phyloP scores from a whole-genome alignment of 2,113 vertebrate genomes.

The Paraplagusia blochii region DNA sequence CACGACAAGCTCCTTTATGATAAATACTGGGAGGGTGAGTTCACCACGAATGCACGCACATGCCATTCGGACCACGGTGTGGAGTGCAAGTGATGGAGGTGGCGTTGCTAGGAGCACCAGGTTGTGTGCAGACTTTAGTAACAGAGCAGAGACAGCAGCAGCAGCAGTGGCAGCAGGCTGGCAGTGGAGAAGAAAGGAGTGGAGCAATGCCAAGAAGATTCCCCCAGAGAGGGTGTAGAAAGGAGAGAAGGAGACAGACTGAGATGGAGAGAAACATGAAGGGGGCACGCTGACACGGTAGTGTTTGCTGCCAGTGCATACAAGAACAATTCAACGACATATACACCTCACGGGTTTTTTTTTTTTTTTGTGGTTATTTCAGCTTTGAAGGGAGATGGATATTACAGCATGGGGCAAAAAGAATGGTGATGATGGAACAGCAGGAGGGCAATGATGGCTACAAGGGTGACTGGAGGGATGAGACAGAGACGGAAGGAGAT shows the following conservation, averaged over 20 bases:
- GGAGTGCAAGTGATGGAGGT: conserved; percentile 61
- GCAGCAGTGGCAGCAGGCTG: conserved; percentile 64
- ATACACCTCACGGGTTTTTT: conserved; percentile 30
- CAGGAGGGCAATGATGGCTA: conserved; percentile 47
- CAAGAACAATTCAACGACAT: conserved; percentile 28
- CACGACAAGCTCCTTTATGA: conserved; percentile 14
- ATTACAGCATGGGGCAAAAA: conserved; percentile 37
- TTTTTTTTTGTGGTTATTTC: conserved; percentile 14
- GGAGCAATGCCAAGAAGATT: conserved; percentile 78
- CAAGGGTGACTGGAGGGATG: conserved; percentile 60
- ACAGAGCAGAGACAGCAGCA: conserved; percentile 56
- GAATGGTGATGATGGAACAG: conserved; percentile 54
- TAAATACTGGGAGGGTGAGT: conserved; percentile 37
- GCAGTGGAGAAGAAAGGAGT: conserved; percentile 75
- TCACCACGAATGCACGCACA: conserved; percentile 18
- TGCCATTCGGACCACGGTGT: conserved; percentile 51
- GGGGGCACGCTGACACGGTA: conserved; percentile 54
- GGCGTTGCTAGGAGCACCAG: conserved; percentile 81
- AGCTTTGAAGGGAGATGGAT: conserved; percentile 20
- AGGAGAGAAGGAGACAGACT: conserved; percentile 61
- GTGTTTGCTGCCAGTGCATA: conserved; percentile 29
- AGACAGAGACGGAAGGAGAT: conserved; percentile 46
- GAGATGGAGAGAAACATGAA: conserved; percentile 53
- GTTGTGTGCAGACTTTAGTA: conserved; percentile 69
- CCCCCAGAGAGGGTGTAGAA: conserved; percentile 68